Evolutionary conservation across 37 sponge, comb jelly and placozoan genomes (phyloP).

Genomic region (Cladorhizidae sp.): DNA sequence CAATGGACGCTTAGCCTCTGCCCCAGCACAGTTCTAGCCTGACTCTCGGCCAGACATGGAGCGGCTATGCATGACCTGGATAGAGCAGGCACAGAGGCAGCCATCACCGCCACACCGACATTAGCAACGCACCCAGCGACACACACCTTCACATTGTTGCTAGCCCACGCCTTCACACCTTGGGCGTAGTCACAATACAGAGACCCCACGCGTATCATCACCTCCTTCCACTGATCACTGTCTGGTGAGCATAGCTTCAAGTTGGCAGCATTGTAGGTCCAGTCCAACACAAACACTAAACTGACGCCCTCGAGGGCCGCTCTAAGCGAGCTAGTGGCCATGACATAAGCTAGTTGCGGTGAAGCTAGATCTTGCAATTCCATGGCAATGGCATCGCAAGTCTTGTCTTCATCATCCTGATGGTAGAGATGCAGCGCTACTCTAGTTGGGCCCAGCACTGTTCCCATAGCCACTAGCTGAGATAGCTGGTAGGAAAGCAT

Average conservation of each 20-base stretch:
- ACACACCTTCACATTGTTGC: constrained; percentile 50
- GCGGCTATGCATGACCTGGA: constrained; percentile 32
- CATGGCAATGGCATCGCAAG: constrained; percentile 60
- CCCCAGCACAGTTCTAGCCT: constrained; percentile 61
- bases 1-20: constrained; percentile 40
- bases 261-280: neutral
- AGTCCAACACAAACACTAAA: constrained; percentile 58
- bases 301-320: constrained; percentile 58
- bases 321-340: neutral
- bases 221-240: neutral
- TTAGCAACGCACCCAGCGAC: constrained; percentile 54
- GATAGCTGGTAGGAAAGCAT: constrained; percentile 62
- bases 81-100: constrained; percentile 13
- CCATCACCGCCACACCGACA: constrained; percentile 48
- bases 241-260: neutral
- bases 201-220: neutral
- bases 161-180: constrained; percentile 43
- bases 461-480: constrained; percentile 34
- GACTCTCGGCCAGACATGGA: constrained; percentile 33
- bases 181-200: constrained; percentile 60
- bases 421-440: constrained; percentile 64
- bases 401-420: neutral
- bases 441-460: constrained; percentile 21
- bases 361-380: constrained; percentile 75
- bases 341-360: constrained; percentile 37